Evolutionary conservation across 2,888 invertebrate species (phyloP), one percentile per base, ranked within the genome.

Genomic region (Rhamnusium bicolor): DNA sequence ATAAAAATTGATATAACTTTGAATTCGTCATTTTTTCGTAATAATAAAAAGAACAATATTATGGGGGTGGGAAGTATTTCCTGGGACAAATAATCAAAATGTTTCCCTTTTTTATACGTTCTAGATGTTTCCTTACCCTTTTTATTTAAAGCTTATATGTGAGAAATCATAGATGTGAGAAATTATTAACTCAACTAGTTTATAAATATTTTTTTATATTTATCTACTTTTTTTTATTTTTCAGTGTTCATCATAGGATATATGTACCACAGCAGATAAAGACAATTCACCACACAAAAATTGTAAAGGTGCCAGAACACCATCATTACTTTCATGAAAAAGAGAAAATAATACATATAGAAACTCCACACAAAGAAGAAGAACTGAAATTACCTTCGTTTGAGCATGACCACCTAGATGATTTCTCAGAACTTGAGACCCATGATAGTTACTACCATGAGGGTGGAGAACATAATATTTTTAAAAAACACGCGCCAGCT

Each of bases 221-320:
- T 24, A 24, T 5, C 10, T 10, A 10, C 2, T 49, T 21, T 27
- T 32, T 70, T 56, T 40, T 18, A 62, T 58, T 14, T 86, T 85
- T 60, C 70, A 87, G 87, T 70, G 80, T 84, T n/a, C 83, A 82
- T 65, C 83, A 86, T 62, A 80, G 86, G 66, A 87, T 88, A 51
- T 86, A 87, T 71, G 84, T 88, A 2, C 87, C 87, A 3, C 85
- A 85, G 7, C 86, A 85, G 76, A 80, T 87, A 24, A 86, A 85
- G 75, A 87, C 86, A 2, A 78, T 88, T 18, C 86, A 86, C 76
- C 84, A 84, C 68, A 88, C 88, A 1, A 87, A 87, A 81, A 82
- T 86, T 53, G 76, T 88, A 10, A 88, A 87, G 80, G 84, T 88
- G 3, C 87, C 87, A 0, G 85, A 87, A 74, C 87, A 88, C 69